Percentiles rank a stretch among this genome's conserved stretches.
phyloP scores from a whole-genome alignment of 2,888 invertebrate genomes.

The Slavum lentiscoides region DNA sequence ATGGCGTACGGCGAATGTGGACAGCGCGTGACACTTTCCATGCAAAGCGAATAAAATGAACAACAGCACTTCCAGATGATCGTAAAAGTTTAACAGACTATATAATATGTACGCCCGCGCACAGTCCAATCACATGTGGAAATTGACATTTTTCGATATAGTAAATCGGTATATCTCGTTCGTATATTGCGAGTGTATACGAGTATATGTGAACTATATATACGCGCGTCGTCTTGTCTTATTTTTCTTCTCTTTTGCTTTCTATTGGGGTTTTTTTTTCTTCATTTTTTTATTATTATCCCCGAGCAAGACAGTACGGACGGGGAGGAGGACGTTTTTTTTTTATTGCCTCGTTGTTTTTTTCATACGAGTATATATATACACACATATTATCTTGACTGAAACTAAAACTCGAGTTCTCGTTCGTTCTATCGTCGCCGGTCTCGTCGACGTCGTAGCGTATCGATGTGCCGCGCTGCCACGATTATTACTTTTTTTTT shows the following conservation, averaged over 20 bases:
- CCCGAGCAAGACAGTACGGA: slow-evolving; percentile 25
- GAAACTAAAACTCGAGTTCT: slow-evolving; percentile 21
- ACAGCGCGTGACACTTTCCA: background rate
- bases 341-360: slow-evolving; percentile 22
- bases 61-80: background rate
- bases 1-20: background rate
- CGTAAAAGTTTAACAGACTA: slow-evolving; percentile 33
- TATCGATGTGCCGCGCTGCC: background rate
- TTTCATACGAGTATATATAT: background rate
- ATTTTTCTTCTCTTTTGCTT: background rate
- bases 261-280: background rate
- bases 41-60: slow-evolving; percentile 33
- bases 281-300: slow-evolving; percentile 21
- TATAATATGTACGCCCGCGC: too few relatives aligned
- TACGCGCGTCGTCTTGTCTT: slow-evolving; percentile 21
- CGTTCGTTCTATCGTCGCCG: background rate
- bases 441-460: background rate
- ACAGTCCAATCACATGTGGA: slow-evolving; percentile 30
- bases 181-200: too few relatives aligned
- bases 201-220: background rate
- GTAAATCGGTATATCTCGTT: slow-evolving; percentile 32
- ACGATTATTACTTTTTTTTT: background rate
- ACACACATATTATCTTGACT: background rate
- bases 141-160: slow-evolving; percentile 49
- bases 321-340: background rate